phyloP scores from a whole-genome alignment of 1,140 invertebrate genomes.

The Subanguina moxae region DNA sequence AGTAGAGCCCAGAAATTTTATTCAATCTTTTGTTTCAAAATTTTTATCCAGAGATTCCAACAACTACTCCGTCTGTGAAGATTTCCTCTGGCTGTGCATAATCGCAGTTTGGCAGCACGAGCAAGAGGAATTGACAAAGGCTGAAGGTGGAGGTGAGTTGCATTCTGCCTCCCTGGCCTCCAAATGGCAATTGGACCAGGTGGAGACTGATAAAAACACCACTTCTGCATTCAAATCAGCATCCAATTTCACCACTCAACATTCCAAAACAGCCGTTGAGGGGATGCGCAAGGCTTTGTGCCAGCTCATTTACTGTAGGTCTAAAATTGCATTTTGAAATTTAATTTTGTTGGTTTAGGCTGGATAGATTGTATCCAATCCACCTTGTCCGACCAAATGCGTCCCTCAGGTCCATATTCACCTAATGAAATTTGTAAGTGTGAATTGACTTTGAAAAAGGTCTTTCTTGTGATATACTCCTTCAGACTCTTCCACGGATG shows the following conservation, averaged over 20 bases:
- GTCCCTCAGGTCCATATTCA: neutral
- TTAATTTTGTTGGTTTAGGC: neutral
- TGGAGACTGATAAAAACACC: neutral
- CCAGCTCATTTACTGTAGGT: constrained; percentile 18
- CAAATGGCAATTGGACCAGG: too few species aligned
- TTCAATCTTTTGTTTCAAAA: constrained; percentile 6
- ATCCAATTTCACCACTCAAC: neutral
- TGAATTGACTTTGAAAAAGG: too few species aligned
- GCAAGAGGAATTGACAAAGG: neutral
- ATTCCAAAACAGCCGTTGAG: neutral
- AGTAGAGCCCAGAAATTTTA: too few species aligned
- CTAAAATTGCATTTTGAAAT: neutral
- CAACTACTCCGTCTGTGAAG: constrained; percentile 31
- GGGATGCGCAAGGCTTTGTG: constrained; percentile 15
- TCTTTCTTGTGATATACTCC: too few species aligned
- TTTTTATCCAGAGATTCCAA: constrained; percentile 23
- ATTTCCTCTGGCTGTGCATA: constrained; percentile 43
- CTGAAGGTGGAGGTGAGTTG: neutral
- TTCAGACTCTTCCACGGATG: neutral
- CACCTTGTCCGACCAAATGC: constrained; percentile 17
- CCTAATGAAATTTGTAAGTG: too few species aligned
- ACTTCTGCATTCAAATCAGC: neutral
- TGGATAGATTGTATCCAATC: constrained; percentile 25
- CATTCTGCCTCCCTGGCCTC: too few species aligned
- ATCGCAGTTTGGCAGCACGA: constrained; percentile 32